phyloP scores from a whole-genome alignment of 2,113 vertebrate species.

The Irena cyanogastra region DNA sequence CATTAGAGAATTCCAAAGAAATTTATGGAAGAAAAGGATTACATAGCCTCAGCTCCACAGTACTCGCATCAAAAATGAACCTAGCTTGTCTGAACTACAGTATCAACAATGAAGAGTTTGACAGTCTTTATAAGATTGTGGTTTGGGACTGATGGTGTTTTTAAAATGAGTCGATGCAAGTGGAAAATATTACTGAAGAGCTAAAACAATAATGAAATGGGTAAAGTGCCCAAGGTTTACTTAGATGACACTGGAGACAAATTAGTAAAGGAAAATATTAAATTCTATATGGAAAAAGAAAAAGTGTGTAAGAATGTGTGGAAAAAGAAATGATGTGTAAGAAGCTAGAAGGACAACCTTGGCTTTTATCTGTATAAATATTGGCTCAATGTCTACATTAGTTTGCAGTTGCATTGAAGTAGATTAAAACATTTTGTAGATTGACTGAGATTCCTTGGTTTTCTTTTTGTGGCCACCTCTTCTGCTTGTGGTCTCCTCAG shows the following conservation, averaged over 20 bases:
- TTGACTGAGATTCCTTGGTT: neutral
- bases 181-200: constrained; percentile 3
- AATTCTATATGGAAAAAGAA: neutral
- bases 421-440: neutral
- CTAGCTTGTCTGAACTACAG: neutral
- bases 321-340: neutral
- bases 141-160: neutral
- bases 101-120: neutral
- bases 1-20: rapidly evolving
- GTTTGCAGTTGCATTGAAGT: neutral
- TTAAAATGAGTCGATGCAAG: neutral
- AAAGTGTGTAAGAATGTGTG: no score
- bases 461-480: neutral
- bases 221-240: neutral
- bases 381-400: neutral
- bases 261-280: neutral
- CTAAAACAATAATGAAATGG: neutral
- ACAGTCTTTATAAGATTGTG: neutral
- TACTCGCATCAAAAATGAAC: neutral
- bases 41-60: neutral
- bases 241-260: neutral
- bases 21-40: neutral
- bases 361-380: neutral
- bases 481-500: neutral
- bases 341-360: neutral